Base-by-base conservation (phyloP, 2,797 vertebrate species). In the Gymnodraco acuticeps region DNA sequence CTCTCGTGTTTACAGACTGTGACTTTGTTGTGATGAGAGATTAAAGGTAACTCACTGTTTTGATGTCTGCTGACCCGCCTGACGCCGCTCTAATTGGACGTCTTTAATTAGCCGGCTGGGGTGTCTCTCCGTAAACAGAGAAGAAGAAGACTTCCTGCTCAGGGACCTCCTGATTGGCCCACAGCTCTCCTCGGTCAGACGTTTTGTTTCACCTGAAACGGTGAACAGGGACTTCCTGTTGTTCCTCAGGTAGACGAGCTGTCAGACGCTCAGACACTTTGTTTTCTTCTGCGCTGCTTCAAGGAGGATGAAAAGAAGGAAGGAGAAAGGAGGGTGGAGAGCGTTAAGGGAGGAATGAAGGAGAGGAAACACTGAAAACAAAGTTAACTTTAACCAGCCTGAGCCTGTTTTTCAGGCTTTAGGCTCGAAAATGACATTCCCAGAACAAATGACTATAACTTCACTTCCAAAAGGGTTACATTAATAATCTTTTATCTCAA, bases 71-170 rank as follows among this genome's bases (percentile, higher is more conserved):
- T 69, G 78, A 85, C 81, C 75, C 50, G 0, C 73, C 65, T 86
- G 81, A 85, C 66, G 82, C 65, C 53, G 2, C 77, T 87, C 83
- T 94, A 93, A 94, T 93, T 94, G 90, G 88, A 78, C 68, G 77
- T 69, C 81, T 87, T 89, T 90, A 91, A 94, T 93, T 88, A 92
- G 86, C 73, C 78, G 54, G 54, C 69, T 3, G 71, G 84, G 72
- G 79, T 63, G 69, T 70, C 75, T 51, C 11, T 77, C 55, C 0
- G 53, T 27, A 1, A 20, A 55, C 64, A 52, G 31, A 70, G 33
- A 16, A 27, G 77, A n/a, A 17, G 55, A 53, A 48, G 67, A 70
- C 59, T 71, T 70, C 61, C 67, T 51, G 79, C n/a, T 38, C 69
- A 2, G 88, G 84, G 81, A 81, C 64, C 64, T 68, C 77, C 68